Evolutionary conservation across 2,888 invertebrate genomes (phyloP), one percentile per base, ranked within the genome.

Genomic region (Cryptosula pallasiana): DNA sequence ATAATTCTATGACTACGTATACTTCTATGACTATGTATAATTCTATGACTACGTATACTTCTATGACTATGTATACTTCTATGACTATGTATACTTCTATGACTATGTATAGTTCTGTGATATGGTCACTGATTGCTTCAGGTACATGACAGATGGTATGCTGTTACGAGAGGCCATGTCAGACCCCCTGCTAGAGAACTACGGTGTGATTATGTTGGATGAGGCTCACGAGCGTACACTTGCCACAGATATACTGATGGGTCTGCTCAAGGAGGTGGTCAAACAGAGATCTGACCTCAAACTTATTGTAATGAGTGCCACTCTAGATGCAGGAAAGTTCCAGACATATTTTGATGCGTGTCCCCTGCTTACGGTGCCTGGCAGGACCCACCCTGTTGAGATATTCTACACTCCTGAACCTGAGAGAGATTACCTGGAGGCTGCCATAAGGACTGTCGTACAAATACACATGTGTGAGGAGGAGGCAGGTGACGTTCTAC

Each of bases 141-240:
- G 90, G 82, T 98, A 99, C 84, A 95, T 98, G 95, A 99, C 99
- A 20, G 98, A 99, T 80, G 99, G 99, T 93, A 99, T 99, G 99
- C 89, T 99, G 84, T 87, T 99, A 36, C 88, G 99, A 75, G 99
- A 99, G 87, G 98, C 95, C 0, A 99, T 99, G 99, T 96, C 95
- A 0, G 97, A 98, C 85, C 98, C 99, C 0, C 92, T 98, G 90
- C 86, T 99, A 5, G 97, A 98, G 78, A 90, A 91, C 16, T 99
- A 99, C 86, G 92, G 96, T 82, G 96, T 96, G 1, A 92, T 97
- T 55, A 86, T 99, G 72, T 90, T 99, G 58, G 99, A 99, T 80
- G 99, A 99, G 84, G 99, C 99, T 80, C 99, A 99, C 86, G 99
- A 99, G 87, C 90, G 99, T 79, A 99, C 99, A 0, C 86, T 99